These are phyloP conservation scores for Camponotus floridanus DNA, from an alignment of 1,140 invertebrate genomes.

Conservation along the genomic window DNA sequence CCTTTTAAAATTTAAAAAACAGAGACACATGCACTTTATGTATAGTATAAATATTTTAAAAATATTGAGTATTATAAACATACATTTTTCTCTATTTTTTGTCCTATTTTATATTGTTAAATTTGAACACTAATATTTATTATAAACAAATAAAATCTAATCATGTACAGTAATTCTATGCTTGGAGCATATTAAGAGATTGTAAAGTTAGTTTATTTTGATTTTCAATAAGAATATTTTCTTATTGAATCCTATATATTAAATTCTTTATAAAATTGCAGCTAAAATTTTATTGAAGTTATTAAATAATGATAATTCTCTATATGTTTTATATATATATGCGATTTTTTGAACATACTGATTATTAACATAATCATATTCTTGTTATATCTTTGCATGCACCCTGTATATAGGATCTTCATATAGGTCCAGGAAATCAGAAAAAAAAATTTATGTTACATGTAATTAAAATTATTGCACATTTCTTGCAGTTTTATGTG, in stretches of 20 bases:
- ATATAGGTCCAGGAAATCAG: neutral
- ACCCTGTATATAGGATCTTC: constrained; percentile 48
- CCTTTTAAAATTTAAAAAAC: constrained; percentile 10
- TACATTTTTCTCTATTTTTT: constrained; percentile 8
- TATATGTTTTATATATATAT: neutral
- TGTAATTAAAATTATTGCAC: constrained; percentile 40
- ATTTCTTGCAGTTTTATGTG: constrained; percentile 64
- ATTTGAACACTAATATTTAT: constrained; percentile 4
- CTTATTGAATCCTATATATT: neutral
- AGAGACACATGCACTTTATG: constrained; percentile 7
- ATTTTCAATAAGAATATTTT: constrained; percentile 11
- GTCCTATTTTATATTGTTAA: constrained; percentile 10
- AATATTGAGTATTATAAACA: constrained; percentile 41
- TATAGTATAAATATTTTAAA: constrained; percentile 7
- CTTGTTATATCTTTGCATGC: constrained; percentile 47
- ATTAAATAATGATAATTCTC: neutral
- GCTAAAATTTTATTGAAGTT: constrained; percentile 22
- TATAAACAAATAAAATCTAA: constrained; percentile 10
- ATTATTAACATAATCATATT: constrained; percentile 12
- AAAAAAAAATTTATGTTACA: constrained; percentile 8
- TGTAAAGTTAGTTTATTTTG: neutral
- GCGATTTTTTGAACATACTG: constrained; percentile 8
- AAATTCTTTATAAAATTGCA: constrained; percentile 10
- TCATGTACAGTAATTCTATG: neutral
- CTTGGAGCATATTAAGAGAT: neutral